These are phyloP conservation scores for Elgaria multicarinata DNA, from an alignment of 2,113 vertebrate genomes.

Conservation along the genomic window DNA sequence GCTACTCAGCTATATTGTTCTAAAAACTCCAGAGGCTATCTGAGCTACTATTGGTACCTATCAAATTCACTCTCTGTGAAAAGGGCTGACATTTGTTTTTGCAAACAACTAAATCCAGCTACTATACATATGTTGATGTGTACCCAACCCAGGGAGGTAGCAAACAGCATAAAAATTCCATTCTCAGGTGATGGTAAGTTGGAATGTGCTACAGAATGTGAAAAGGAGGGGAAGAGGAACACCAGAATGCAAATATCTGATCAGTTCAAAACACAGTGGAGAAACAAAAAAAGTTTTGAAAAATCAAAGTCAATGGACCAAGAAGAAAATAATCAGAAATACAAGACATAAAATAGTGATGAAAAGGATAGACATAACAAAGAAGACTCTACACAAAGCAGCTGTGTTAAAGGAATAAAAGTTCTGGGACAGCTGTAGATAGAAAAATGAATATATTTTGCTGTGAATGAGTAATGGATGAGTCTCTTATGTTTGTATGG, in stretches of 20 bases:
- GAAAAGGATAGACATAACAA: neutral
- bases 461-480: neutral
- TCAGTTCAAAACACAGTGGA: neutral
- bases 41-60: neutral
- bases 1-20: conserved; percentile 10
- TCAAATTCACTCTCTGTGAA: neutral
- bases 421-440: neutral
- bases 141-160: neutral
- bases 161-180: neutral
- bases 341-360: neutral
- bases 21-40: neutral
- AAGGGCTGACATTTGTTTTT: neutral
- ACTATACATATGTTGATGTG: neutral
- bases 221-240: no score
- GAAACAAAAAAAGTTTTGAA: neutral
- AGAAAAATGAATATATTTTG: neutral
- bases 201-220: neutral
- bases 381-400: neutral
- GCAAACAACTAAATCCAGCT: neutral
- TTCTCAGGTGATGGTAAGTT: neutral
- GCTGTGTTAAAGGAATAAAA: neutral
- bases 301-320: neutral
- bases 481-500: neutral
- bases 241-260: neutral
- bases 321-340: neutral